Percentiles rank a stretch among this genome's conserved stretches.
Evolutionary conservation across 1,140 invertebrate species (phyloP).

Genomic region (Drosophila sturtevanti): DNA sequence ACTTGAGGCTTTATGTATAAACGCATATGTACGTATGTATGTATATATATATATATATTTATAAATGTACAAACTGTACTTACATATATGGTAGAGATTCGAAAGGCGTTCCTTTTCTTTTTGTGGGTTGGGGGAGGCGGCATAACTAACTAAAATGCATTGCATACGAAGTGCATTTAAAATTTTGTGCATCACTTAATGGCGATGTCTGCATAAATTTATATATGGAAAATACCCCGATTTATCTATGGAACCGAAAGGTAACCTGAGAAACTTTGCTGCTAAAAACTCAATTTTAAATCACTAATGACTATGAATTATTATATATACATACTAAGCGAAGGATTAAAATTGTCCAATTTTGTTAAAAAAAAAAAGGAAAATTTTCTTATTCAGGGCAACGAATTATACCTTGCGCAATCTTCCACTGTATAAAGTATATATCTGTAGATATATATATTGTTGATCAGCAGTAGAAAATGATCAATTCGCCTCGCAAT

Average conservation of each 20-base stretch:
- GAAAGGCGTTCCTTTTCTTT: not conserved
- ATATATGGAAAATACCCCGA: not conserved
- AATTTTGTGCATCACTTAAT: not conserved
- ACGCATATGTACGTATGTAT: not conserved
- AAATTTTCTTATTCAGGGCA: too few species aligned
- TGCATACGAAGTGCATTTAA: not conserved
- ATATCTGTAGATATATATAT: too few species aligned
- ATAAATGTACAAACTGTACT: too few species aligned
- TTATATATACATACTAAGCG: not conserved
- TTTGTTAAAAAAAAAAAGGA: too few species aligned
- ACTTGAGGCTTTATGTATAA: conserved; percentile 25
- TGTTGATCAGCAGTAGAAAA: too few species aligned
- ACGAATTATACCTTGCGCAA: too few species aligned
- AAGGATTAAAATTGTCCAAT: not conserved
- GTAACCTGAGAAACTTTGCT: not conserved
- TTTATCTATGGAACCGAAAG: not conserved
- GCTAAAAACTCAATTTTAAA: not conserved
- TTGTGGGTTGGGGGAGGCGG: not conserved
- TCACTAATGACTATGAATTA: not conserved
- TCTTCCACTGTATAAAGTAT: too few species aligned
- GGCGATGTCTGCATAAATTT: not conserved
- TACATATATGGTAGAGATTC: not conserved
- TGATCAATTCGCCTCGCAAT: too few species aligned
- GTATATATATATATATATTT: not conserved
- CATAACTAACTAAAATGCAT: not conserved